Base-by-base conservation (phyloP, 2,113 vertebrate genomes). In the Deroptyus accipitrinus region DNA sequence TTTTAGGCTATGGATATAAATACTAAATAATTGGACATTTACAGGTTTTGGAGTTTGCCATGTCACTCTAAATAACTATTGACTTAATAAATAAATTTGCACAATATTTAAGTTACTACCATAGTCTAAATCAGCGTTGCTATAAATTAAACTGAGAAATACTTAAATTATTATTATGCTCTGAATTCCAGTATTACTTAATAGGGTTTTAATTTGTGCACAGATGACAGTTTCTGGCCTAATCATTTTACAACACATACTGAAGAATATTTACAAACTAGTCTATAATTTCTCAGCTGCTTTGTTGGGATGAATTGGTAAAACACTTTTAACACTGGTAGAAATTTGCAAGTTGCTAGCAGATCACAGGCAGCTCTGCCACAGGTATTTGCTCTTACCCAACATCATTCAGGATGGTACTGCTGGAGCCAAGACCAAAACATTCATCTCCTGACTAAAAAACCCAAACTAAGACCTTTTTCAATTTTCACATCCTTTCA, bases 11-110 rank as follows among this genome's bases (percentile, higher is more conserved):
- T 15, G 7, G 25, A 35, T 63, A 69, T 62, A 92, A 94, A 94
- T 87, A 94, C 68, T 54, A 81, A 88, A 63, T 88, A 86, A 95
- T 55, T 83, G 55, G 88, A 70, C 68, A 52, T 72, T 81, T 78
- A 64, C 35, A 81, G 61, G 20, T 69, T 92, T 88, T 70, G 35
- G 42, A 90, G 54, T 70, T 27, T 72, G 27, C 27, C 31, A 64
- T 2, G 0, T 78, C 88, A 42, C 79, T 93, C 33, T 90, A 90
- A 94, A 81, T 90, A 64, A 83, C 55, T 68, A 67, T 39, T 68
- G 68, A 83, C 27, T 67, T 74, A 54, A 78, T 63, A 83, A 93
- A 83, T 51, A 3, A 64, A 92, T 78, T 72, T 88, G 15, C 30
- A 51, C 33, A 81, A 75, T n/a, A 74, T 72, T 86, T 55, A 88